Evolutionary conservation across 2,888 invertebrate genomes (phyloP).

Genomic region (Poecilobothrus nobilitatus): DNA sequence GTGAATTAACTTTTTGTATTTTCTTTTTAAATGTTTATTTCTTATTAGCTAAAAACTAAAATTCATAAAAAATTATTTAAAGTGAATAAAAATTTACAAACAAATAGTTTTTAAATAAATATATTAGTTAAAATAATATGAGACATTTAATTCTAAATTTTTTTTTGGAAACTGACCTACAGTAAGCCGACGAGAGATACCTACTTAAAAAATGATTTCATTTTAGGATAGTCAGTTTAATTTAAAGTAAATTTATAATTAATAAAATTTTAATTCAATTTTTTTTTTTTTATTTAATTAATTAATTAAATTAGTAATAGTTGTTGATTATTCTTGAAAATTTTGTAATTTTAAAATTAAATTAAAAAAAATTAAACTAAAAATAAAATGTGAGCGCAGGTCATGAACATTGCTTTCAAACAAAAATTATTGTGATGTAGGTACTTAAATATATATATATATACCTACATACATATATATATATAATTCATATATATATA

Average conservation of each 20-base stretch:
- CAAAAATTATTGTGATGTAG: not conserved
- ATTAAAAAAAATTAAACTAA: not conserved
- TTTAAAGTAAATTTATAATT: too few species aligned
- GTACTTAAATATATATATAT: not conserved
- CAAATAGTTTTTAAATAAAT: not conserved
- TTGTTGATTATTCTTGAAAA: too few species aligned
- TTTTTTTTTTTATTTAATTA: too few species aligned
- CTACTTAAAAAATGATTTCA: not conserved
- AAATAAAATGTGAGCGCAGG: not conserved
- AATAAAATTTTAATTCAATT: too few species aligned
- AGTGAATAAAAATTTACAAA: not conserved
- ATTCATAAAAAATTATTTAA: not conserved
- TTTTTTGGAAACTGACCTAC: not conserved
- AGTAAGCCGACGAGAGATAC: conserved; percentile 3
- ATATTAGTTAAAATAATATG: not conserved
- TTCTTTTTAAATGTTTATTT: not conserved
- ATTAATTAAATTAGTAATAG: too few species aligned
- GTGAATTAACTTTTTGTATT: not conserved
- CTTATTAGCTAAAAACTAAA: not conserved
- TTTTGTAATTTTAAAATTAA: too few species aligned
- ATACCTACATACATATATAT: not conserved
- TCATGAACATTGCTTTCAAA: conserved; percentile 4
- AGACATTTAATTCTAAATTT: not conserved
- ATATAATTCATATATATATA: too few species aligned
- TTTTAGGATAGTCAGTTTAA: too few species aligned